Base-by-base conservation (phyloP, 2,113 vertebrate species). In the Bos javanicus region DNA sequence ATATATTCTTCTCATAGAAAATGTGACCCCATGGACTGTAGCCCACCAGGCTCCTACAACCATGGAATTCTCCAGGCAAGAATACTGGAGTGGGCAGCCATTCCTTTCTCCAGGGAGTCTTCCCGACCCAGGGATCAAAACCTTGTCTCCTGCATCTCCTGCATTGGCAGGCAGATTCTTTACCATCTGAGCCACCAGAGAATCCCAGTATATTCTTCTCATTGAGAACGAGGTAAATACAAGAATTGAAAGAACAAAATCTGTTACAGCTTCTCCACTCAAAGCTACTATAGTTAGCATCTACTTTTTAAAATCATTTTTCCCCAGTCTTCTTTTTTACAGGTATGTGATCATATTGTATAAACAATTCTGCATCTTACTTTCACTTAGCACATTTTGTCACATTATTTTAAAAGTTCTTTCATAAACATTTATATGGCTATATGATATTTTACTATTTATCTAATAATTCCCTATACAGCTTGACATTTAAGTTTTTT, bases 391-490 rank as follows among this genome's bases (percentile, higher is more conserved):
- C 62, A 87, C 8, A 71, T 88, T 87, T 80, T 87, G 74, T 48
- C 48, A 90, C 25, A 74, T 86, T 90, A 84, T 87, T 84, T 74
- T 30, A 60, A 62, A 89, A 96, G 57, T 46, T 59, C 6, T 13
- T 89, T 52, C 76, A 26, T 30, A 67, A 82, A 87, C 19, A 90
- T 93, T 83, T 78, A 88, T 87, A 93, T 85, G 33, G 21, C 30
- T 95, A 81, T 36, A 56, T 74, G 54, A 89, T 81, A 92, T 62
- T 96, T 92, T 64, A 59, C 67, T 78, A 83, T 33, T 94, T 90
- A 76, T 36, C 50, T 56, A 62, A 88, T 84, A 87, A 93, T 13
- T 5, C 2, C 28, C 43, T 74, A 3, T 33, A 90, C 36, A 83
- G 16, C 30, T 83, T 26, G 39, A 50, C 33, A 46, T 76, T 80